Base-by-base conservation (phyloP, 2,888 invertebrate genomes). In the Cryptus viduatorius region DNA sequence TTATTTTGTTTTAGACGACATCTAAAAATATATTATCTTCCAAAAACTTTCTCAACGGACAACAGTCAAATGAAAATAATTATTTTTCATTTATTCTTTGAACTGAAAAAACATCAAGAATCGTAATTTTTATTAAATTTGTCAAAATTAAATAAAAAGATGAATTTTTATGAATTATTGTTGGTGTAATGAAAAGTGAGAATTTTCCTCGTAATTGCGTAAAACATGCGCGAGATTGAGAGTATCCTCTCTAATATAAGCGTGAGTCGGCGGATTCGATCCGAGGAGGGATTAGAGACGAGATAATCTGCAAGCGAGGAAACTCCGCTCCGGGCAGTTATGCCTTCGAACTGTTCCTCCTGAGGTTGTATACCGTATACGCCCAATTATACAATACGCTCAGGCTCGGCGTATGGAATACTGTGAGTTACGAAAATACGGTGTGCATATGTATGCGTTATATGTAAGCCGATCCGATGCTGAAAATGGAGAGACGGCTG, bases 201-300 rank as follows among this genome's bases (percentile, higher is more conserved):
- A 4, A 24, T 24, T 12, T 56, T 19, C 4, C 48, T 61, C 46
- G 61, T 73, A 61, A 73, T 46, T 46, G 61, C 46, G 24, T 24
- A 31, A 12, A 3, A 46, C 44, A 2, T 48, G 48, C 12, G 14
- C 44, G 53, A 24, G 12, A 4, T 53, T n/a, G 37, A 19, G 12
- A 42, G 19, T 48, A 19, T 65, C 12, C 7, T 48, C 48, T 31
- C 64, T 37, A 46, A 48, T 48, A 48, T 48, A 50, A 31, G 46
- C 44, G 65, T 42, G 67, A 79, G 75, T 83, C 75, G 75, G 79
- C 75, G 46, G 61, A 44, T 79, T 83, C 69, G 69, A 83, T 64
- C 44, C n/a, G 24, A 37, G 73, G 64, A 64, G 69, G 79, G 69
- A 79, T 83, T 79, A 46, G 69, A 7, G 61, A 53, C 50, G 64